phyloP scores from a whole-genome alignment of 2,113 vertebrate species.

The Picathartes gymnocephalus region DNA sequence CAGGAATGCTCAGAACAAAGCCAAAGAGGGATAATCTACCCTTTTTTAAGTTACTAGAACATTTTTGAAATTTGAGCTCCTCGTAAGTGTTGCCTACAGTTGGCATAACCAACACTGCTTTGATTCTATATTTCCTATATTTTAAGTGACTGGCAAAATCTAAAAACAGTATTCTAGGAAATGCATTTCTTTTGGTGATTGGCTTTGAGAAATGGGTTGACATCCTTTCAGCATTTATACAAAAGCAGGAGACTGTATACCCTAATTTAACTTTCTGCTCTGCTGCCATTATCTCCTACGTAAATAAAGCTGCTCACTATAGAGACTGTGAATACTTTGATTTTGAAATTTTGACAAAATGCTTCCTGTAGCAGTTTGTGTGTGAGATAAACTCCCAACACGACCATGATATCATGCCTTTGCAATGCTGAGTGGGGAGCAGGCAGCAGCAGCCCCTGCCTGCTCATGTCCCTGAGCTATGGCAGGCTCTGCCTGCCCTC shows the following conservation, averaged over 20 bases:
- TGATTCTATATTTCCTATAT: neutral
- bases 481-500: slow-evolving; percentile 52
- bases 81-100: neutral
- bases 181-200: neutral
- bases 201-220: neutral
- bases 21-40: neutral
- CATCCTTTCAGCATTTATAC: neutral
- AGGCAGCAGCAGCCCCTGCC: neutral
- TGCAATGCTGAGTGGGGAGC: neutral
- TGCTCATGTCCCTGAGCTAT: neutral
- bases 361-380: slow-evolving; percentile 34
- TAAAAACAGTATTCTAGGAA: slow-evolving; percentile 12
- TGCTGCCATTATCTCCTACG: slow-evolving; percentile 22
- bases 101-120: neutral
- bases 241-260: slow-evolving; percentile 20
- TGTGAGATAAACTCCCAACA: slow-evolving; percentile 8
- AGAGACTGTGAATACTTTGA: neutral
- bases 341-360: slow-evolving; percentile 45
- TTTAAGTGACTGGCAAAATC: neutral
- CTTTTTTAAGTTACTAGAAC: neutral
- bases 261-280: slow-evolving; percentile 27
- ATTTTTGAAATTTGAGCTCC: neutral
- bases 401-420: neutral
- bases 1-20: neutral
- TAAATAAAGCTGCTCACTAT: slow-evolving; percentile 14